A percentile compares a stretch with the other conserved stretches of the same genome.
Evolutionary conservation across 2,888 invertebrate genomes (phyloP).

Genomic region (Dynastes hyllus): DNA sequence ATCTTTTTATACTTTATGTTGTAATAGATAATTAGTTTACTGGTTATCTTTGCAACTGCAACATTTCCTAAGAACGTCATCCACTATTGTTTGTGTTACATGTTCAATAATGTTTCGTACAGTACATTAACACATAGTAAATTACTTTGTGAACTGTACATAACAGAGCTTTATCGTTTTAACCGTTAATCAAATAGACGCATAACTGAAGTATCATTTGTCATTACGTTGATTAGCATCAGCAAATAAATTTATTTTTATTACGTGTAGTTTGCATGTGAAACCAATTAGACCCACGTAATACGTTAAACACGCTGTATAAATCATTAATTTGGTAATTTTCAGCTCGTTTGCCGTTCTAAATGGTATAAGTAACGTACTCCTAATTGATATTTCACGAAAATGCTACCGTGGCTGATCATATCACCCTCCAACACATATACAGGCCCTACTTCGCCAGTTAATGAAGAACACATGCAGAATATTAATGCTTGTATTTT

Average conservation of each 20-base stretch:
- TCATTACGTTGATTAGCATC: too few relatives aligned
- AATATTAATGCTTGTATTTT: slow-evolving; percentile 43
- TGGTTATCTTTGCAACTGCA: too few relatives aligned
- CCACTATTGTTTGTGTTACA: too few relatives aligned
- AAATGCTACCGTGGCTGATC: slow-evolving; percentile 12
- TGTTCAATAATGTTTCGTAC: too few relatives aligned
- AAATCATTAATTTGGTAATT: slow-evolving; percentile 22
- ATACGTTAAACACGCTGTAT: neutral
- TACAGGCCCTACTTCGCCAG: neutral
- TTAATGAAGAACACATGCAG: slow-evolving; percentile 45
- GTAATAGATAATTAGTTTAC: too few relatives aligned
- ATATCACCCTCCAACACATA: slow-evolving; percentile 34
- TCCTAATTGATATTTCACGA: slow-evolving; percentile 44
- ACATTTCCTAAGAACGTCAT: too few relatives aligned
- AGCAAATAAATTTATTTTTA: neutral
- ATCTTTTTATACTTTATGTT: too few relatives aligned
- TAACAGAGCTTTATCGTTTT: too few relatives aligned
- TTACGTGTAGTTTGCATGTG: neutral
- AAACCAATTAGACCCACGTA: neutral
- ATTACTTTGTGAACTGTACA: too few relatives aligned
- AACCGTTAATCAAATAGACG: too few relatives aligned
- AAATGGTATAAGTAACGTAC: slow-evolving; percentile 27
- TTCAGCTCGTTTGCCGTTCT: slow-evolving; percentile 33
- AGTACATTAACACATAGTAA: too few relatives aligned
- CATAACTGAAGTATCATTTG: too few relatives aligned